phyloP scores from a whole-genome alignment of 2,797 vertebrate genomes.

The Pseudocheirus occidentalis region DNA sequence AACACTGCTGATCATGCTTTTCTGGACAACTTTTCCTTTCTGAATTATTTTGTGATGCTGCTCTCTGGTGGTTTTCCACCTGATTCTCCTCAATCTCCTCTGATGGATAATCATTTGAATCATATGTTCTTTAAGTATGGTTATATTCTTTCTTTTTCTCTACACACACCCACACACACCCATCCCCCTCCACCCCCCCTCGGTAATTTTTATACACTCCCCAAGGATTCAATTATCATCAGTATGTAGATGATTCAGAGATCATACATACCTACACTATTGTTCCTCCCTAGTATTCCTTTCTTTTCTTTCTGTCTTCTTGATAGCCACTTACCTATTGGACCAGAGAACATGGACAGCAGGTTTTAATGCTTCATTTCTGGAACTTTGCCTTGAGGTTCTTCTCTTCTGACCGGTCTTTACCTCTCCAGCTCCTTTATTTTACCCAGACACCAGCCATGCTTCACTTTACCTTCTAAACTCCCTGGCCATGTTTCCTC shows the following conservation, averaged over 20 bases:
- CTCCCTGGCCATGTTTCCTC: neutral
- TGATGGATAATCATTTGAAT: neutral
- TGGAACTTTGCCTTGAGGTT: neutral
- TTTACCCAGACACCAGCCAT: neutral
- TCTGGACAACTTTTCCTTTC: neutral
- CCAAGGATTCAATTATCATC: neutral
- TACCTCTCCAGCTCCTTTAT: neutral
- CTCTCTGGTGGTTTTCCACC: neutral
- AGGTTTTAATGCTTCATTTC: neutral
- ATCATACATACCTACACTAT: neutral
- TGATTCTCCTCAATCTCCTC: neutral
- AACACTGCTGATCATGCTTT: neutral
- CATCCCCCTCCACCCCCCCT: too few relatives aligned
- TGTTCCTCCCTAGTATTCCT: too few relatives aligned
- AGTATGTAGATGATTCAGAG: neutral
- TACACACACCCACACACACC: too few relatives aligned
- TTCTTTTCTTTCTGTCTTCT: neutral
- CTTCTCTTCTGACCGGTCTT: neutral
- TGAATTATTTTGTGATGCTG: too few relatives aligned
- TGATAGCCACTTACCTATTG: neutral
- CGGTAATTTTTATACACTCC: neutral
- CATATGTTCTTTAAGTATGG: neutral
- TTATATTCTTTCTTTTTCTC: neutral
- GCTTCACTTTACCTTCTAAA: neutral
- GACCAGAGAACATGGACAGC: too few relatives aligned